phyloP scores from a whole-genome alignment of 2,797 vertebrate genomes.

The Peromyscus nudipes region DNA sequence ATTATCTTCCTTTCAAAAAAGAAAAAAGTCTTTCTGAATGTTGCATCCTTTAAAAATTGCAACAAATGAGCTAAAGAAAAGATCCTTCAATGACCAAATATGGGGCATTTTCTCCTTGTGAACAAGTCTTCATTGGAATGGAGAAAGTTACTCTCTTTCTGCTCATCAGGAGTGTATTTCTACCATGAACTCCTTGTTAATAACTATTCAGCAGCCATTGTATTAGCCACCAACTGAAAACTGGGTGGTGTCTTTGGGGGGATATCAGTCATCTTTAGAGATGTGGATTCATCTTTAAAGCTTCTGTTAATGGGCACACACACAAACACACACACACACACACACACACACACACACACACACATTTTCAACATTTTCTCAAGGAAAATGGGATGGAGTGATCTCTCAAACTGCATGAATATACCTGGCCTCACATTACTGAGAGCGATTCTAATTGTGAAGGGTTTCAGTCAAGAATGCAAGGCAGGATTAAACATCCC shows the following conservation, averaged over 20 bases:
- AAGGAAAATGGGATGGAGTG: background rate
- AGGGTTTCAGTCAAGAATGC: conserved; percentile 68
- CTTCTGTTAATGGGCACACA: too few species aligned
- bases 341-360: background rate
- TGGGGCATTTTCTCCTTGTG: background rate
- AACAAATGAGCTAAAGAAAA: background rate
- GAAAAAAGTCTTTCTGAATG: background rate
- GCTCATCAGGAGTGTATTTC: background rate
- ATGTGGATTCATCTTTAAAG: conserved; percentile 1
- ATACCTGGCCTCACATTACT: background rate
- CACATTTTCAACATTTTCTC: conserved; percentile 27
- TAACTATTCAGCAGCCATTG: background rate
- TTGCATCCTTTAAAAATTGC: background rate
- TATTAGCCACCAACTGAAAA: background rate
- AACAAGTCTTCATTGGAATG: background rate
- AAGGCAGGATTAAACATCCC: conserved; percentile 75
- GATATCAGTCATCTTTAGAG: background rate
- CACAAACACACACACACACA: too few species aligned
- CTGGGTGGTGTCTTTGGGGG: background rate
- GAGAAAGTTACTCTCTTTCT: background rate
- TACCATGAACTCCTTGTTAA: background rate
- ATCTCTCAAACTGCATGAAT: background rate
- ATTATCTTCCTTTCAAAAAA: background rate
- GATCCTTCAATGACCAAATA: background rate
- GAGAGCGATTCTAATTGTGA: conserved; percentile 28